phyloP scores from a whole-genome alignment of 2,113 vertebrate species.

The Stegostoma tigrinum region DNA sequence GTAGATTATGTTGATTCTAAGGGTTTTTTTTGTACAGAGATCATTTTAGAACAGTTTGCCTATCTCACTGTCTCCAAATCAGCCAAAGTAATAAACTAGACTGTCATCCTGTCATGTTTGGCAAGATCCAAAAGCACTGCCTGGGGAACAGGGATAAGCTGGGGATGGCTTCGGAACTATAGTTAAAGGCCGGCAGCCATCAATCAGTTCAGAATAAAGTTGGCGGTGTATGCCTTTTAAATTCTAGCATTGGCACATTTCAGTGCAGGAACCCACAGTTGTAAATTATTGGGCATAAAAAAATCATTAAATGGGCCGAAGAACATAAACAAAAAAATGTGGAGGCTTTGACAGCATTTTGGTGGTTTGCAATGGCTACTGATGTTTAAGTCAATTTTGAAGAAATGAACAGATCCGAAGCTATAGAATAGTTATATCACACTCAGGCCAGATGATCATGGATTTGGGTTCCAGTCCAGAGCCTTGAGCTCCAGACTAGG shows the following conservation, averaged over 20 bases:
- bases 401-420: not conserved
- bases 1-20: not conserved
- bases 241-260: not conserved
- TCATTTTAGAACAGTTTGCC: not conserved
- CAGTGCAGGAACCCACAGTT: not conserved
- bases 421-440: not conserved
- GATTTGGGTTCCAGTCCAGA: not conserved
- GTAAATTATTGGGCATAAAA: not conserved
- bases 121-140: not conserved
- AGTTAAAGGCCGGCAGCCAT: not conserved
- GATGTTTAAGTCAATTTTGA: not conserved
- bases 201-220: not conserved
- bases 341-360: not conserved
- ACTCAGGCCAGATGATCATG: not conserved
- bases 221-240: not conserved
- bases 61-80: not conserved
- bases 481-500: not conserved
- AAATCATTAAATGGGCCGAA: not conserved
- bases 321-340: not conserved
- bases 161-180: not conserved
- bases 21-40: not conserved
- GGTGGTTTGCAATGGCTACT: not conserved
- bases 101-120: not conserved
- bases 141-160: not conserved
- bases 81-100: not conserved